Percentiles rank a stretch among this genome's conserved stretches.
phyloP scores from a whole-genome alignment of 2,797 vertebrate species.

The Manis pentadactyla region DNA sequence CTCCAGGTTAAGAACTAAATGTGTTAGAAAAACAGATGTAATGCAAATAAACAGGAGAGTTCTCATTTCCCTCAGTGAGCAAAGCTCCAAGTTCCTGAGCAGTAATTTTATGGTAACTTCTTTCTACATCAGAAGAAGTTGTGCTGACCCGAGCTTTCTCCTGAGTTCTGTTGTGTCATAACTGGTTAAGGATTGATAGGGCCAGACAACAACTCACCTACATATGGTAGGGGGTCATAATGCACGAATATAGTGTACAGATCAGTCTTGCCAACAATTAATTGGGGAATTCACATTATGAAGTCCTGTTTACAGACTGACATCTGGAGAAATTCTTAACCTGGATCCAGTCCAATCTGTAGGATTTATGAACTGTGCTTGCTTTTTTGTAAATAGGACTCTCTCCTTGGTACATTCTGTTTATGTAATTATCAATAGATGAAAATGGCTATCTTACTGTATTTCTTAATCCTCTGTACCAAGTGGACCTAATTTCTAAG shows the following conservation, averaged over 20 bases:
- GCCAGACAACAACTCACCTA: constrained; percentile 76
- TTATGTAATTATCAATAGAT: constrained; percentile 81
- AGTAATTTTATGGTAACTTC: constrained; percentile 66
- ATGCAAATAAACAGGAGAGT: constrained; percentile 82
- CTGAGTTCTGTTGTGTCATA: constrained; percentile 63
- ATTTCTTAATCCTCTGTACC: constrained; percentile 68
- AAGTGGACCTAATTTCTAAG: constrained; percentile 41
- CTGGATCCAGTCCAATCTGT: constrained; percentile 86
- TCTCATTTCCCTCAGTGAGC: constrained; percentile 81
- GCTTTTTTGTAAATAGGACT: constrained; percentile 79
- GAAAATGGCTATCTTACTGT: constrained; percentile 69
- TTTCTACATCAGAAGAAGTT: constrained; percentile 73
- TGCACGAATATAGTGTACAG: constrained; percentile 72
- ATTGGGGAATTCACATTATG: constrained; percentile 86
- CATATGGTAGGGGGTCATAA: constrained; percentile 75
- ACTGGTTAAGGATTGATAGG: constrained; percentile 81
- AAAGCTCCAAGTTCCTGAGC: constrained; percentile 79
- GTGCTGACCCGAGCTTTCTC: constrained; percentile 72
- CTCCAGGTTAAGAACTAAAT: constrained; percentile 83
- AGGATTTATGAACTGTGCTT: constrained; percentile 84
- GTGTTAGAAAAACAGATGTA: constrained; percentile 86
- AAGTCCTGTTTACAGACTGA: constrained; percentile 89
- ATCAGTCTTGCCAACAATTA: constrained; percentile 85
- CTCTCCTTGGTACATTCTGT: constrained; percentile 77
- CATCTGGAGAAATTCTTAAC: constrained; percentile 90